Evolutionary conservation across 2,113 vertebrate species (phyloP).

Genomic region (Atractosteus spatula): DNA sequence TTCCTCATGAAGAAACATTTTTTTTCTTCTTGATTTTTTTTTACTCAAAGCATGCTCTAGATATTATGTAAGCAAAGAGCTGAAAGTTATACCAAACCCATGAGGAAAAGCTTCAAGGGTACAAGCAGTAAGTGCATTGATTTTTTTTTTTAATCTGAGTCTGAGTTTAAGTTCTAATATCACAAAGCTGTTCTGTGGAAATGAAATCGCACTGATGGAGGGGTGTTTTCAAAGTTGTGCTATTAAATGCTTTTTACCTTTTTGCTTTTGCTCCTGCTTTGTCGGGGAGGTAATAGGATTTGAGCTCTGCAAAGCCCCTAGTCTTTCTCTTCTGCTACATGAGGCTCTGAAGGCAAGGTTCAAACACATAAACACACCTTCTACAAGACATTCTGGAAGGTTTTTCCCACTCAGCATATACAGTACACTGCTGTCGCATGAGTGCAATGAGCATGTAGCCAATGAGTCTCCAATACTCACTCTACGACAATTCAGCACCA

Average conservation of each 20-base stretch:
- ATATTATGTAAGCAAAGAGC: neutral
- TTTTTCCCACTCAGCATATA: neutral
- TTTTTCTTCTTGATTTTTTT: neutral
- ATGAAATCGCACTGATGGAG: no score
- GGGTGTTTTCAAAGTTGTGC: no score
- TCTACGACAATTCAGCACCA: slow-evolving; percentile 23
- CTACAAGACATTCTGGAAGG: neutral
- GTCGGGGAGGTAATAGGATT: neutral
- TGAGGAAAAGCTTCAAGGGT: neutral
- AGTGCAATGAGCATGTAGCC: no score
- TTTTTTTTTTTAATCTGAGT: neutral
- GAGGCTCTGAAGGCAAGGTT: no score
- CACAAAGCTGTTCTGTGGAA: no score
- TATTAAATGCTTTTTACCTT: no score
- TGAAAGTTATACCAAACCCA: neutral
- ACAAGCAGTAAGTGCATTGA: neutral
- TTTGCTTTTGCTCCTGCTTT: neutral
- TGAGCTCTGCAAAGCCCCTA: neutral
- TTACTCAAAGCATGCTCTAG: neutral
- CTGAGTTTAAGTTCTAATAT: no score
- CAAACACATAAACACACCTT: no score
- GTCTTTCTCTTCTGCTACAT: neutral
- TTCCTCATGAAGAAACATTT: no score
- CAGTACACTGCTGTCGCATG: no score
- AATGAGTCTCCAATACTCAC: neutral